Conservation (phyloP, 2,113 vertebrate genomes). For the Tragulus kanchil region DNA sequence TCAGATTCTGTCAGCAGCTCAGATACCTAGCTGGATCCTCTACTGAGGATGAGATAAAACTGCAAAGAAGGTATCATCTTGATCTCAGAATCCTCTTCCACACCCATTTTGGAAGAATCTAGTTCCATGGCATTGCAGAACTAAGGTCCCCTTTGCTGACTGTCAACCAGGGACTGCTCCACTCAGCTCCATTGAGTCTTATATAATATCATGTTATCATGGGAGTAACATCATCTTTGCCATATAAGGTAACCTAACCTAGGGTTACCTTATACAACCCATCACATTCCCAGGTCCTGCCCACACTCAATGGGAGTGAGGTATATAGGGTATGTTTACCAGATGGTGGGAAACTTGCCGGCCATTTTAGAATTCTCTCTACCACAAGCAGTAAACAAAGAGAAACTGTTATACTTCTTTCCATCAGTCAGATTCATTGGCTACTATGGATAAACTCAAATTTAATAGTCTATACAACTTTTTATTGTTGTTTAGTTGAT, state of each 20-base stretch:
- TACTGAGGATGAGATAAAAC: background rate
- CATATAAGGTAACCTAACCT: background rate
- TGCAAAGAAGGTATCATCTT: background rate
- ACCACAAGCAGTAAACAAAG: background rate
- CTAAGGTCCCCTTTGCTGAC: background rate
- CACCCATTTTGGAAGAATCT: background rate
- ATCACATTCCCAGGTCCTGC: background rate
- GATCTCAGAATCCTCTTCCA: background rate
- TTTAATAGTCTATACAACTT: conserved; percentile 4
- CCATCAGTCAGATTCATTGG: background rate
- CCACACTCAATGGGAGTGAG: background rate
- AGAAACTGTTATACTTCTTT: background rate
- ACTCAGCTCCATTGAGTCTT: background rate
- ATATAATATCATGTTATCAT: background rate
- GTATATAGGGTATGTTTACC: background rate
- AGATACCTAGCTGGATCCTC: background rate
- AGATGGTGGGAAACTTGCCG: background rate
- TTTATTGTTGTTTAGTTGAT: background rate
- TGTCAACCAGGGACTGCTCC: background rate
- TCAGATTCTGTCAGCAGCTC: background rate
- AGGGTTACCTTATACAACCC: background rate
- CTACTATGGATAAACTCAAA: background rate
- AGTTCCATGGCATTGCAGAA: background rate
- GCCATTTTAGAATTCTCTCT: background rate
- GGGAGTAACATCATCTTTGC: background rate